phyloP scores from a whole-genome alignment of 92 coral and sea anemone genomes.

The Plumapathes pennacea region DNA sequence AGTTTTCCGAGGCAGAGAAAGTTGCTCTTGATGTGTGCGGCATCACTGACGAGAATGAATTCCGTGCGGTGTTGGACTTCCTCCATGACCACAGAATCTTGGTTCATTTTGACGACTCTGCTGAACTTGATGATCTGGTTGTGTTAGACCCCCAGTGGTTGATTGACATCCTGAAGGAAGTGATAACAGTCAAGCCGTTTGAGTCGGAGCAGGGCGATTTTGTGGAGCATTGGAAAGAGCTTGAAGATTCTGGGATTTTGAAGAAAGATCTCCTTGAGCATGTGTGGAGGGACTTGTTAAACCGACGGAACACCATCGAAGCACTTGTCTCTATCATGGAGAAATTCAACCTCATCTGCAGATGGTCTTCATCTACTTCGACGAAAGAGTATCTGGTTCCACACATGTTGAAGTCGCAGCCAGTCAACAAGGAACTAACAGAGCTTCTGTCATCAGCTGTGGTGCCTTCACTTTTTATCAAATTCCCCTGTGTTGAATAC shows the following conservation, averaged over 20 bases:
- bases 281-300: constrained; percentile 21
- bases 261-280: constrained; percentile 15
- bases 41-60: constrained; percentile 12
- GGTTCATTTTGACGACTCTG: constrained; percentile 41
- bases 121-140: constrained; percentile 15
- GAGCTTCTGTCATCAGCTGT: constrained; percentile 1
- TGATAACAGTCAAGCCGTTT: constrained; percentile 45
- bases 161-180: constrained; percentile 48
- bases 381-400: constrained; percentile 38
- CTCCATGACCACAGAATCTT: constrained; percentile 56
- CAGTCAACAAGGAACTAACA: constrained; percentile 3
- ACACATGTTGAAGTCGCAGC: constrained; percentile 44
- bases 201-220: constrained; percentile 5
- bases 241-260: constrained; percentile 40
- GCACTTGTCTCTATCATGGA: constrained; percentile 51
- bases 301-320: constrained; percentile 8
- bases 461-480: constrained; percentile 36
- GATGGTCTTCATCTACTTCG: constrained; percentile 27
- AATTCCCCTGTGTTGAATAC: constrained; percentile 25
- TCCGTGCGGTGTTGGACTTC: constrained; percentile 31
- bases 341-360: constrained; percentile 48
- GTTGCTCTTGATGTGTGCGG: constrained; percentile 31
- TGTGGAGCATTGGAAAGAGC: constrained; percentile 29
- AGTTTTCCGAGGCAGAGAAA: constrained; percentile 16
- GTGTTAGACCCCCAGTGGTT: constrained; percentile 60